Evolutionary conservation across 2,888 invertebrate species (phyloP).

Genomic region (Melanotus villosus): DNA sequence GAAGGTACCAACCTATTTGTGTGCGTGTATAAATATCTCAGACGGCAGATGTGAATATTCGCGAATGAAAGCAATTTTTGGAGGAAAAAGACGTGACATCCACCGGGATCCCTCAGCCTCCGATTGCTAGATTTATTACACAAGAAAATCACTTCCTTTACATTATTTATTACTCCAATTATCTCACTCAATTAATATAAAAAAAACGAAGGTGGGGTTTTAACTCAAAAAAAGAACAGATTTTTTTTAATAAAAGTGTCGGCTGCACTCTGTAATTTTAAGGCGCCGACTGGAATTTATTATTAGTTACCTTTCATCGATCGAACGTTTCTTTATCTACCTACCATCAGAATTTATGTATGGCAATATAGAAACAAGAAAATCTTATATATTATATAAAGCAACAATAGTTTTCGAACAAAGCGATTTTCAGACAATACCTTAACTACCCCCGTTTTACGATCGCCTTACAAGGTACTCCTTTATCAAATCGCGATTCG

Average conservation of each 20-base stretch:
- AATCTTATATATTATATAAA: slow-evolving; percentile 24
- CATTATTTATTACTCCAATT: too few species aligned
- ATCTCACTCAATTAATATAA: neutral
- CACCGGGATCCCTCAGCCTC: slow-evolving; percentile 16
- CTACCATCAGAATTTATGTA: slow-evolving; percentile 7
- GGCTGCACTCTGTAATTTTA: slow-evolving; percentile 2
- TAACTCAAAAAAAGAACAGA: neutral
- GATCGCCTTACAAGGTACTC: slow-evolving; percentile 35
- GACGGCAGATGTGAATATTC: slow-evolving; percentile 59
- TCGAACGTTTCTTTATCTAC: slow-evolving; percentile 8
- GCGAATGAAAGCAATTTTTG: slow-evolving; percentile 47
- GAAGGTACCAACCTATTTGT: slow-evolving; percentile 54
- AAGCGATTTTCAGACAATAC: slow-evolving; percentile 29
- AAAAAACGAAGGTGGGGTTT: neutral
- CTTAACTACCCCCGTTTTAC: slow-evolving; percentile 33
- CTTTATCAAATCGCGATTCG: slow-evolving; percentile 35
- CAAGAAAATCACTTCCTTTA: neutral
- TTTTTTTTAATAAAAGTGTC: slow-evolving; percentile 11
- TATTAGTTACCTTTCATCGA: slow-evolving; percentile 6
- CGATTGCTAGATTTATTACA: neutral
- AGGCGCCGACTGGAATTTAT: slow-evolving; percentile 10
- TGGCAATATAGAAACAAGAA: slow-evolving; percentile 21
- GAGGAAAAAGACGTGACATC: slow-evolving; percentile 24
- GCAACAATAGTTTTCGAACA: slow-evolving; percentile 29
- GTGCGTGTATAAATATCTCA: slow-evolving; percentile 60